These are phyloP conservation scores for Chaetodon trifasciatus DNA, from an alignment of 2,797 vertebrate species.

Conservation along the genomic window DNA sequence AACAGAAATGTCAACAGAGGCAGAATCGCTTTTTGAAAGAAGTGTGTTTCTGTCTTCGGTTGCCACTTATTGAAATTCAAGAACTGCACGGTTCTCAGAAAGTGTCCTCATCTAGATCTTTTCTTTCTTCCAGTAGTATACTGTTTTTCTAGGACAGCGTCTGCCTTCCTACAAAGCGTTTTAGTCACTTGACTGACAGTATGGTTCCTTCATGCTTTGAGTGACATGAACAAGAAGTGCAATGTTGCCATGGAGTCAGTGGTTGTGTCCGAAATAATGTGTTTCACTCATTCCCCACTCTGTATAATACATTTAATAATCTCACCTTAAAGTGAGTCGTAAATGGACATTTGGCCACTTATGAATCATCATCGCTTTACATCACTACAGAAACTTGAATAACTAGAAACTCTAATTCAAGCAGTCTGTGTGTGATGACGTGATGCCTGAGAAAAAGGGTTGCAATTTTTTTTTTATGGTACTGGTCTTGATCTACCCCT, in stretches of 20 bases:
- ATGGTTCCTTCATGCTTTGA: background rate
- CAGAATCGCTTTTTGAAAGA: background rate
- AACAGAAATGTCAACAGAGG: background rate
- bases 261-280: background rate
- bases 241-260: background rate
- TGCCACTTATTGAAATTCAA: background rate
- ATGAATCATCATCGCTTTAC: background rate
- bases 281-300: background rate
- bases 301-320: too few relatives aligned
- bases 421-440: background rate
- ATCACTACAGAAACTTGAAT: too few relatives aligned
- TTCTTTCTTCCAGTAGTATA: background rate
- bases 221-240: background rate
- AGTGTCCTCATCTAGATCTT: background rate
- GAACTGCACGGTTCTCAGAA: background rate
- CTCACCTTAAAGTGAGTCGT: background rate
- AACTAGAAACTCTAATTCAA: slow-evolving; percentile 1
- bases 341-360: background rate
- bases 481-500: background rate
- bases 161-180: too few relatives aligned
- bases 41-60: background rate
- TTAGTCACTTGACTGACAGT: too few relatives aligned
- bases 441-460: background rate
- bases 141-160: background rate
- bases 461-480: background rate